Conservation (phyloP, 2,888 invertebrate genomes). For the Ectemnius lituratus region DNA sequence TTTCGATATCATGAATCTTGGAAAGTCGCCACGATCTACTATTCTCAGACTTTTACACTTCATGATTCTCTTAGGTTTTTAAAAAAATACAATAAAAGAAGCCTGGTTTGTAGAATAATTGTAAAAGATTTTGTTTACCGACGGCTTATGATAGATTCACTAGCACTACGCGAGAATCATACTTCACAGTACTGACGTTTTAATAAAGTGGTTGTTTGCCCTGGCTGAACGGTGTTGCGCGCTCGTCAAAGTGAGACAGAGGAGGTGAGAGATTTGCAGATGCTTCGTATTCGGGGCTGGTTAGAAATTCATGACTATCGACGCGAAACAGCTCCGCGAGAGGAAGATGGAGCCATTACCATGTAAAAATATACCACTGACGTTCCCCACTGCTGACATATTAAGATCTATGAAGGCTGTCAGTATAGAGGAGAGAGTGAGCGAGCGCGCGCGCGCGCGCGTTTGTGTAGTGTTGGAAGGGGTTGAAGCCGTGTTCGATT, state of each 20-base stretch:
- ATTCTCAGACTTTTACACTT: too few relatives aligned
- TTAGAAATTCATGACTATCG: constrained; percentile 49
- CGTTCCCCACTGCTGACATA: not conserved
- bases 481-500: constrained; percentile 15
- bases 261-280: not conserved
- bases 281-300: constrained; percentile 12
- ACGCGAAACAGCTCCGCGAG: constrained; percentile 14
- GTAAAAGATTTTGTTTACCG: too few relatives aligned
- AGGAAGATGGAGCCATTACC: constrained; percentile 1
- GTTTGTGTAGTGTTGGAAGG: too few relatives aligned
- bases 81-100: too few relatives aligned
- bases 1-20: too few relatives aligned
- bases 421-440: too few relatives aligned
- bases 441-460: too few relatives aligned
- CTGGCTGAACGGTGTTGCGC: not conserved
- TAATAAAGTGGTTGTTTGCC: constrained; percentile 1
- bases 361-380: constrained; percentile 1
- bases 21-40: too few relatives aligned
- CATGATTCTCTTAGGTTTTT: too few relatives aligned
- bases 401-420: constrained; percentile 2
- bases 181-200: not conserved
- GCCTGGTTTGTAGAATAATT: too few relatives aligned
- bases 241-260: not conserved
- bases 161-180: not conserved
- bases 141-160: too few relatives aligned